Evolutionary conservation across 37 sponge, comb jelly and placozoan species (phyloP).

Genomic region (Spongia lamella): DNA sequence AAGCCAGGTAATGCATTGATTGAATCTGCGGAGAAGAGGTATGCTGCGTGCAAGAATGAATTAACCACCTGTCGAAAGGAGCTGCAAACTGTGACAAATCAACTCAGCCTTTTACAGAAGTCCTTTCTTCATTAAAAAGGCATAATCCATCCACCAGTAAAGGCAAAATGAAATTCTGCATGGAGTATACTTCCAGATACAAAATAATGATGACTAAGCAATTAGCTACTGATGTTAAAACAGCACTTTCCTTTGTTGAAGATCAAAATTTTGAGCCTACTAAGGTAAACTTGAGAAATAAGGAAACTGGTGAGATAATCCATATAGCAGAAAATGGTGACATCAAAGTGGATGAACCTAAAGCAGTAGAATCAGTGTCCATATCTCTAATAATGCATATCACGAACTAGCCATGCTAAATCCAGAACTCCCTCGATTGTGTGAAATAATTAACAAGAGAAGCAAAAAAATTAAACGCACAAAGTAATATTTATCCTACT

Average conservation of each 20-base stretch:
- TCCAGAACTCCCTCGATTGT: background rate
- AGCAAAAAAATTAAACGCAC: background rate
- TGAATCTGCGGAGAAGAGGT: too few relatives aligned
- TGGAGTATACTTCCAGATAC: background rate
- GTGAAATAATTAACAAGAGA: background rate
- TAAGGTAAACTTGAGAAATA: background rate
- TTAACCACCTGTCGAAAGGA: too few relatives aligned
- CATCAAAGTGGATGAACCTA: too few relatives aligned
- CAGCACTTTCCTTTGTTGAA: background rate
- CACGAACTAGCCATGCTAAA: constrained; percentile 15
- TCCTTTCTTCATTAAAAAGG: too few relatives aligned
- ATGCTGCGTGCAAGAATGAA: too few relatives aligned
- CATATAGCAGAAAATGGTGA: too few relatives aligned
- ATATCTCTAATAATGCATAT: constrained; percentile 5
- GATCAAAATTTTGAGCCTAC: constrained; percentile 1
- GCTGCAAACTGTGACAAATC: too few relatives aligned
- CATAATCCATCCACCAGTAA: too few relatives aligned
- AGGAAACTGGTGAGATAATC: background rate
- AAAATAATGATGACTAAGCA: background rate
- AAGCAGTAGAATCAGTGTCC: too few relatives aligned
- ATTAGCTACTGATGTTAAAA: background rate
- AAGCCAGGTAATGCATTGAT: too few relatives aligned
- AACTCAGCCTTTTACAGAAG: too few relatives aligned
- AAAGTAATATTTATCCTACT: background rate
- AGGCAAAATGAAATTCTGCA: too few relatives aligned